Evolutionary conservation across 1,140 invertebrate genomes (phyloP).

Genomic region (Magallana angulata): DNA sequence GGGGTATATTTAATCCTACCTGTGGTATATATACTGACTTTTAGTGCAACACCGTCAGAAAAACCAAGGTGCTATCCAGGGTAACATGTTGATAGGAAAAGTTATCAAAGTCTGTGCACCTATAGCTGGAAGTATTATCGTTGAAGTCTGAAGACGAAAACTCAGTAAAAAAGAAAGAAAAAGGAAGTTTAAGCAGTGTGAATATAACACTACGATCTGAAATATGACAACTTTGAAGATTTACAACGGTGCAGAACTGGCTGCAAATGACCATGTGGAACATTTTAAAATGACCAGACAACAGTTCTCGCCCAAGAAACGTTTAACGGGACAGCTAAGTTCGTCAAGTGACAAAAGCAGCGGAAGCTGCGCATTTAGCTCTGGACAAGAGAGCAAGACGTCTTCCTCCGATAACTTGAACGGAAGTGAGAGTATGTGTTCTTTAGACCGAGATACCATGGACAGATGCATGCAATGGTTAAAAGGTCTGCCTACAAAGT

Average conservation of each 20-base stretch:
- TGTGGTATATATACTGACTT: constrained; percentile 33
- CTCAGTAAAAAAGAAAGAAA: not conserved
- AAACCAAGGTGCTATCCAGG: not conserved
- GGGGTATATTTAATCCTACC: not conserved
- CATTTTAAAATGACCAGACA: constrained; percentile 10
- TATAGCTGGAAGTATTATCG: not conserved
- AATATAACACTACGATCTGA: not conserved
- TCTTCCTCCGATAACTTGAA: constrained; percentile 5
- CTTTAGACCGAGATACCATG: not conserved
- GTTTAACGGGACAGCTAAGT: not conserved
- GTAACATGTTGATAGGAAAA: not conserved
- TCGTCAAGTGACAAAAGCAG: not conserved
- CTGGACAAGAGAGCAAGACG: not conserved
- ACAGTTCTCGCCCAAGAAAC: not conserved
- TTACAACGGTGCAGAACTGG: constrained; percentile 2
- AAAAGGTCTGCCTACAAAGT: constrained; percentile 7
- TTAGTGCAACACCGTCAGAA: constrained; percentile 17
- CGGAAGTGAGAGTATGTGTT: not conserved
- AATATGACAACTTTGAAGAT: constrained; percentile 8
- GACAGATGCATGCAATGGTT: constrained; percentile 20
- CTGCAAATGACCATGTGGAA: constrained; percentile 21
- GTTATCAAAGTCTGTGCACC: not conserved
- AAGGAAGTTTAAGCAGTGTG: too few relatives aligned
- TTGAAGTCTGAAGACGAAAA: not conserved
- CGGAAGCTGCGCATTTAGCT: not conserved